Evolutionary conservation across 1,140 invertebrate genomes (phyloP).

Genomic region (Solenopsis fugax): DNA sequence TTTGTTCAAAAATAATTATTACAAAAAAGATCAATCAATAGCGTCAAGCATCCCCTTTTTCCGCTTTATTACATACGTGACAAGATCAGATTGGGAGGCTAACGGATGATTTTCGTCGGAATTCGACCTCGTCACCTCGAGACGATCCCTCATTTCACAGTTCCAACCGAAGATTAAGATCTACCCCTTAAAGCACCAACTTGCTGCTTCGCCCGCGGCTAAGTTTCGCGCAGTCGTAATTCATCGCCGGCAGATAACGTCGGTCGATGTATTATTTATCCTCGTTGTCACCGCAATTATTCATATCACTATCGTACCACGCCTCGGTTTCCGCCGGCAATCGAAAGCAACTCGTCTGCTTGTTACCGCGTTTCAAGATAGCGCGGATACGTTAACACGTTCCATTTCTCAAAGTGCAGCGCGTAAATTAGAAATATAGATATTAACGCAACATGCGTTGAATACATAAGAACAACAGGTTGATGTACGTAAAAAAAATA

Average conservation of each 20-base stretch:
- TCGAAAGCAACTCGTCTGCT: conserved; percentile 81
- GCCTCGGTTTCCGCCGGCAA: conserved; percentile 80
- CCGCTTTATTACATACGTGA: conserved; percentile 47
- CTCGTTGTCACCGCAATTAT: conserved; percentile 84
- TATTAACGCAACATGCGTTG: not conserved
- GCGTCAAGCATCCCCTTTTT: conserved; percentile 17
- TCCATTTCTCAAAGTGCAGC: conserved; percentile 69
- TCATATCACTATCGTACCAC: conserved; percentile 83
- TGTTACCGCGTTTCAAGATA: conserved; percentile 76
- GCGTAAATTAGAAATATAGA: conserved; percentile 38
- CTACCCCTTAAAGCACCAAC: conserved; percentile 77
- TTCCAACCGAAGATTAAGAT: conserved; percentile 77
- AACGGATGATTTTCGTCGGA: conserved; percentile 67
- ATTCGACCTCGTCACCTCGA: conserved; percentile 79
- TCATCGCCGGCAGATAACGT: conserved; percentile 83
- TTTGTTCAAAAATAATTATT: not conserved
- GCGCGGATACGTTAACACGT: conserved; percentile 69
- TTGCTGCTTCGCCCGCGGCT: conserved; percentile 63
- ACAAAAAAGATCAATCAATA: conserved; percentile 39
- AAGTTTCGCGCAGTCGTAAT: conserved; percentile 78
- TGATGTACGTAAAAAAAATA: not conserved
- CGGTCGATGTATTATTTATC: conserved; percentile 84
- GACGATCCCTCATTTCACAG: conserved; percentile 82
- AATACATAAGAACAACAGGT: conserved; percentile 16
- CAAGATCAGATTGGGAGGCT: conserved; percentile 37